Evolutionary conservation across 1,140 invertebrate species (phyloP), one percentile per base, ranked within the genome.

Genomic region (Drosophila quadrilineata): DNA sequence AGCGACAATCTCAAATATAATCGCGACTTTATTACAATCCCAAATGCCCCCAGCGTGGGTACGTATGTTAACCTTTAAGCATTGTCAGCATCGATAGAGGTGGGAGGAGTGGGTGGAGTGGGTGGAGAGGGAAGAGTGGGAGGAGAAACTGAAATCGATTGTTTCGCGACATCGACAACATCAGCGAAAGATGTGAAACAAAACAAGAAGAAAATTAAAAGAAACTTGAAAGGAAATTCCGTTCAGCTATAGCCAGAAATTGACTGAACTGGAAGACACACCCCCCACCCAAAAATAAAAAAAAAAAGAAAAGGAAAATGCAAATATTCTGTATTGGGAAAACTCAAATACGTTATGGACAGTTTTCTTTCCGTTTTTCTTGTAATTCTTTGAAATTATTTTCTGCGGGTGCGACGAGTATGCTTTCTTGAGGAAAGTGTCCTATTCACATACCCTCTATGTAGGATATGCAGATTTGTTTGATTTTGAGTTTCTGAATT

Each of bases 221-320:
- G 4, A 41, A 43, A 52, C 36, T 53, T 53, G 21, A 62, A 62
- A 62, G 58, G 35, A 41, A 53, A 60, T 19, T 33, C n/a, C 26
- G 53, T 5, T 19, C 22, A 17, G 6, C n/a, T 21, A 24, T 12
- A 33, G 24, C 5, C n/a, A 14, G 16, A 21, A 24, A 64, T 33
- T 41, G 36, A 41, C 24, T 60, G 31, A 58, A 41, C 35, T 64
- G 54, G 33, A 64, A 64, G 60, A 29, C 38, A 56, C 48, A 35
- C 16, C 14, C 21, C 28, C 10, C 6, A n/a, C 8, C 16, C 33
- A 8, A 26, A 49, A 48, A 35, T 12, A 9, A 49, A 19, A 22
- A 24, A 26, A 52, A 12, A 26, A 28, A 48, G 45, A 41, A 14
- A 10, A 41, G n/a, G 53, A 66, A 36, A 38, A 45, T 53, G 38